Percentiles rank a stretch among this genome's conserved stretches.
Conservation (phyloP, 2,797 vertebrate genomes). For the Tragelaphus eurycerus region DNA sequence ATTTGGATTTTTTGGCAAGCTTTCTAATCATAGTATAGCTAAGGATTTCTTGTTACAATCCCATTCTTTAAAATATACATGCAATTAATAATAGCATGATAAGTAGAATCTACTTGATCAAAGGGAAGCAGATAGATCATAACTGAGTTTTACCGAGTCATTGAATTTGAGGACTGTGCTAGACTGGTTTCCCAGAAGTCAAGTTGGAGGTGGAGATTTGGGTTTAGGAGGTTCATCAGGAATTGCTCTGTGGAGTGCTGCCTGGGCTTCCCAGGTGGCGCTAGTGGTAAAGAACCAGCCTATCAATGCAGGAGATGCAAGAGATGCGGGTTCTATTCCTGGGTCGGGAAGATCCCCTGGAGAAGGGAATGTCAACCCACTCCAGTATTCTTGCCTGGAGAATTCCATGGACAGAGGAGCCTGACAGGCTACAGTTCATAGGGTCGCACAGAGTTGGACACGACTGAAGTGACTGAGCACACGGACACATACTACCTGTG, state of each 20-base stretch:
- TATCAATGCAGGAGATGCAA: not conserved
- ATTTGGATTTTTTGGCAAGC: constrained; percentile 47
- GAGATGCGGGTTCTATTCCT: not conserved
- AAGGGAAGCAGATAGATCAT: not conserved
- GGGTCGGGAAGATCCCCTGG: not conserved
- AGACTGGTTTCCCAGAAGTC: not conserved
- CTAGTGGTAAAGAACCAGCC: not conserved
- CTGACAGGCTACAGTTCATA: not conserved
- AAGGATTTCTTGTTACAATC: constrained; percentile 34
- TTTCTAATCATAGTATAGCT: constrained; percentile 32
- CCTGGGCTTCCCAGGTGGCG: not conserved
- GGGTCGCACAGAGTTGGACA: not conserved
- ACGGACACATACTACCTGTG: not conserved
- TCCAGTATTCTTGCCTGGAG: not conserved
- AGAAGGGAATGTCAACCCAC: not conserved
- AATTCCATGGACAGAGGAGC: not conserved
- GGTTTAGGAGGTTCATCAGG: not conserved
- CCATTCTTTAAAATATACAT: constrained; percentile 36
- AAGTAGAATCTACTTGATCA: constrained; percentile 36
- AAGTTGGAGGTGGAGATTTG: not conserved
- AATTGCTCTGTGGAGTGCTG: not conserved
- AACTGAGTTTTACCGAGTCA: constrained; percentile 15
- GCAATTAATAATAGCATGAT: not conserved
- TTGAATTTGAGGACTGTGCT: not conserved
- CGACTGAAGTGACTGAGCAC: not conserved